Conservation (phyloP, 1,140 invertebrate genomes). For the Eubasilissa regina region DNA sequence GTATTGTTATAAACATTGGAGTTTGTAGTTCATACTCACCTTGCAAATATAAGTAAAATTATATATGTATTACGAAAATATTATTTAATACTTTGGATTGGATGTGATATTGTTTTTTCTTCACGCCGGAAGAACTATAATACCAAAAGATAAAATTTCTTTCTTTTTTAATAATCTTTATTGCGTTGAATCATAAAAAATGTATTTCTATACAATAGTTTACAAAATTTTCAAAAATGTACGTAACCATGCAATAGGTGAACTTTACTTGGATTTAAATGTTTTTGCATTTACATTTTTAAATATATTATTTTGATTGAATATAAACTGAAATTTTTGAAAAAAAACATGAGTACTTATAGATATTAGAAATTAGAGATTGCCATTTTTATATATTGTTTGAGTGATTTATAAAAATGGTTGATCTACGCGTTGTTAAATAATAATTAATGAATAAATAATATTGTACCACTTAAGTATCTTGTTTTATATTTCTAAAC, state of each 20-base stretch:
- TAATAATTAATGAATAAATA: constrained; percentile 71
- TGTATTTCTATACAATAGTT: constrained; percentile 22
- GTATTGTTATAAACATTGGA: constrained; percentile 70
- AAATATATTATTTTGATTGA: constrained; percentile 51
- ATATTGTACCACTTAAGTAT: constrained; percentile 70
- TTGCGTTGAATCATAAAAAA: constrained; percentile 30
- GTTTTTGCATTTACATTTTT: constrained; percentile 38
- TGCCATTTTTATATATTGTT: constrained; percentile 69
- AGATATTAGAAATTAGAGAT: constrained; percentile 70
- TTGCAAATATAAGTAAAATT: constrained; percentile 51
- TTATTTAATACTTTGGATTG: not conserved
- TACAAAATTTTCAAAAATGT: constrained; percentile 23
- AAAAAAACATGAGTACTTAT: constrained; percentile 59
- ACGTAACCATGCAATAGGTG: constrained; percentile 51
- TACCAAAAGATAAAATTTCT: constrained; percentile 12
- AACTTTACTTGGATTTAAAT: constrained; percentile 57
- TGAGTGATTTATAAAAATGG: constrained; percentile 66
- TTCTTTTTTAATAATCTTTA: constrained; percentile 16
- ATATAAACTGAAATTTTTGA: constrained; percentile 53
- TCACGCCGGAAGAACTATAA: not conserved
- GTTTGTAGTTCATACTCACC: constrained; percentile 69
- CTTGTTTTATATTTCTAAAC: not conserved
- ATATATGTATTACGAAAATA: constrained; percentile 3
- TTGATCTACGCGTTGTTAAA: constrained; percentile 73
- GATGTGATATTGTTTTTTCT: not conserved